Conservation (phyloP, 92 coral and sea anemone species). For the Zoanthus sansibaricus region DNA sequence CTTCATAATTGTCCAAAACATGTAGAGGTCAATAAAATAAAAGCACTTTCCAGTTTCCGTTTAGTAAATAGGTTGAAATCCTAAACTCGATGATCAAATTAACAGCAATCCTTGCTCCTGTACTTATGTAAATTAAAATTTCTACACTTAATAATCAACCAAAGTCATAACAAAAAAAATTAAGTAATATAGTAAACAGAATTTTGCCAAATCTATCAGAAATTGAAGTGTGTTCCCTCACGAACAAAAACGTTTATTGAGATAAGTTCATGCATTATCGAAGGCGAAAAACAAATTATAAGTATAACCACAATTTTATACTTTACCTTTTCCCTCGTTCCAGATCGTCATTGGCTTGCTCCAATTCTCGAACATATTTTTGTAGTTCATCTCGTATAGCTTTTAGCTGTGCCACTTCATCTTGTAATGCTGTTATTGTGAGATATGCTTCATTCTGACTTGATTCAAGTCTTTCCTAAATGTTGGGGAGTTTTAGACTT, state of each 20-base stretch:
- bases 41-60: slow-evolving; percentile 35
- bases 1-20: neutral
- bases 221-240: neutral
- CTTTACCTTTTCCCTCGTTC: slow-evolving; percentile 96
- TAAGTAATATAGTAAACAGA: slow-evolving; percentile 40
- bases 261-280: neutral
- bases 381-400: slow-evolving; percentile 97
- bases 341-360: slow-evolving; percentile 98
- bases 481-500: neutral
- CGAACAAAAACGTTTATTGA: neutral
- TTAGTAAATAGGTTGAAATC: neutral
- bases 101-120: neutral
- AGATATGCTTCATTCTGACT: slow-evolving; percentile 97
- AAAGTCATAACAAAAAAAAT: slow-evolving; percentile 9
- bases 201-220: neutral
- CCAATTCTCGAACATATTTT: slow-evolving; percentile 98
- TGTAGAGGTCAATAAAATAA: neutral
- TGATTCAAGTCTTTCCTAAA: slow-evolving; percentile 96
- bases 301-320: neutral
- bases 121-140: slow-evolving; percentile 2
- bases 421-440: slow-evolving; percentile 96
- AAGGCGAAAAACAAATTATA: slow-evolving; percentile 5
- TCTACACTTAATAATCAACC: neutral
- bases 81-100: neutral
- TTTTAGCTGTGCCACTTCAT: slow-evolving; percentile 96